phyloP scores from a whole-genome alignment of 2,797 vertebrate species.

The Acanthiza pusilla region DNA sequence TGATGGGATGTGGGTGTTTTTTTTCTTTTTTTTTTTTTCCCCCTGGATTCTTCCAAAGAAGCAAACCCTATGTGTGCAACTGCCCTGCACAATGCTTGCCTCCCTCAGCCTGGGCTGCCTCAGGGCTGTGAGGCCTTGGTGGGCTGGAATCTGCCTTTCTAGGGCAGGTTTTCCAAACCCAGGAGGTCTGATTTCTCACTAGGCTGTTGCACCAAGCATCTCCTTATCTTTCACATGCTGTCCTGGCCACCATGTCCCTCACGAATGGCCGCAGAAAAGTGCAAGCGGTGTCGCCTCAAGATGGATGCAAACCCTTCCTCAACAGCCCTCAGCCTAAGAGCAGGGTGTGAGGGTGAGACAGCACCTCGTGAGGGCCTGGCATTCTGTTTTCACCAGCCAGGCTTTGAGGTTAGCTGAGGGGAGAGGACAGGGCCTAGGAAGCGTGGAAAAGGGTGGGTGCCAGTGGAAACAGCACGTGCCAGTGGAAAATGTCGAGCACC shows the following conservation, averaged over 20 bases:
- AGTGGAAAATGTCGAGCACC: accelerated
- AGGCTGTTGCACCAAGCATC: background rate
- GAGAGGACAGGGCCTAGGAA: background rate
- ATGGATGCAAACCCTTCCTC: background rate
- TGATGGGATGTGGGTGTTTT: background rate
- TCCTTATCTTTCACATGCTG: accelerated
- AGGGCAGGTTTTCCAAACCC: background rate
- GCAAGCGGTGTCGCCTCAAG: accelerated
- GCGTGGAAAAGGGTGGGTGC: accelerated
- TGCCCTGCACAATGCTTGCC: accelerated
- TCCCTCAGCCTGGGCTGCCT: background rate
- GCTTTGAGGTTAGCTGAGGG: background rate
- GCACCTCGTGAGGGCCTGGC: accelerated
- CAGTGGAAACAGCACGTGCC: accelerated
- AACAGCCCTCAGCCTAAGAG: background rate
- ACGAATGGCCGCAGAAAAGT: accelerated
- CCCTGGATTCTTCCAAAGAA: background rate
- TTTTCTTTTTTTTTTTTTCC: accelerated
- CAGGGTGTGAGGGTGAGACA: background rate
- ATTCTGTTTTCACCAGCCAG: background rate
- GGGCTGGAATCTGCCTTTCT: background rate
- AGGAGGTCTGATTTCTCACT: background rate
- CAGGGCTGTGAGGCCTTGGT: background rate
- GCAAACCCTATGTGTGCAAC: background rate
- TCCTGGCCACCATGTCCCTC: background rate